phyloP scores from a whole-genome alignment of 1,140 invertebrate genomes.

The Tribolium madens region DNA sequence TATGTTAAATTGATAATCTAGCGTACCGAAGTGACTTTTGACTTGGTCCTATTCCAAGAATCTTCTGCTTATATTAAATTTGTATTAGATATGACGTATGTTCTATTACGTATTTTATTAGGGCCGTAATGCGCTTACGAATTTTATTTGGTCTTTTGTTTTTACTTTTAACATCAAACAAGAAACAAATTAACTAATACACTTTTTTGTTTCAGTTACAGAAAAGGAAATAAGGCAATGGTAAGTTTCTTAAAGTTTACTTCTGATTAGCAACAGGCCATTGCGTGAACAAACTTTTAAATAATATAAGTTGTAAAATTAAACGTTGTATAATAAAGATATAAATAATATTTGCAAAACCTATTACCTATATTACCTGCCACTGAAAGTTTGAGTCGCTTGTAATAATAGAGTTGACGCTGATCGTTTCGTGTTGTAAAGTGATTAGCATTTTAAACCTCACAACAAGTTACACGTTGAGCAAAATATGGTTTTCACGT shows the following conservation, averaged over 20 bases:
- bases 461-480: not conserved
- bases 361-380: not conserved
- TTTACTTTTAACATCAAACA: too few relatives aligned
- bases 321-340: too few relatives aligned
- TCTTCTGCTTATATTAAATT: not conserved
- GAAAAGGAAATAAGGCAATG: constrained; percentile 89
- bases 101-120: constrained; percentile 46
- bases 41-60: not conserved
- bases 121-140: not conserved
- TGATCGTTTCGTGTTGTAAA: not conserved
- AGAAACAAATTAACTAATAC: not conserved
- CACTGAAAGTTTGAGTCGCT: not conserved
- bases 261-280: constrained; percentile 7
- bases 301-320: too few relatives aligned
- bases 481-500: not conserved
- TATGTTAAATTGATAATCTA: not conserved
- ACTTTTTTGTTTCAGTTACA: constrained; percentile 79
- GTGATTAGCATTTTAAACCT: not conserved
- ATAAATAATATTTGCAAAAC: not conserved
- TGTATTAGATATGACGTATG: not conserved
- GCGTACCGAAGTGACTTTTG: not conserved
- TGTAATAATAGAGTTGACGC: not conserved
- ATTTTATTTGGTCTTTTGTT: not conserved
- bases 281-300: not conserved
- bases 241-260: constrained; percentile 70